phyloP scores from a whole-genome alignment of 2,113 vertebrate species.

The Copsychus sechellarum region DNA sequence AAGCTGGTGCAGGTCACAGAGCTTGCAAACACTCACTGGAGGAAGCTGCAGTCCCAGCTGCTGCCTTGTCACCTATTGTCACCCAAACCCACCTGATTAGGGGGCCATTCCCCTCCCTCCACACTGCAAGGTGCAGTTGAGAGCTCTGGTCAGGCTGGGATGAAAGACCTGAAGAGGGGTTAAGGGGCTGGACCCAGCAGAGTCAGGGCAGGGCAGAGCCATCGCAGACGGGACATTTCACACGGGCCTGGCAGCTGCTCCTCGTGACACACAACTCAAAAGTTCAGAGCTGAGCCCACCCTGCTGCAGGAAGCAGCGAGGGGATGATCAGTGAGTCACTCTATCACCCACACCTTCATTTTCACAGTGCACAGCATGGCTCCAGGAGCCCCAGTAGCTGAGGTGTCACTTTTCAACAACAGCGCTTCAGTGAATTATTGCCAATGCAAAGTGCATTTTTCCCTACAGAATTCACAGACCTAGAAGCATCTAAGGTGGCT shows the following conservation, averaged over 20 bases:
- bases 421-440: accelerated
- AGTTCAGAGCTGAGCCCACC: not conserved
- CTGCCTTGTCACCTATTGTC: not conserved
- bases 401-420: accelerated
- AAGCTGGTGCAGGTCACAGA: not conserved
- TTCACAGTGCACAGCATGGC: not conserved
- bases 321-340: slow-evolving; percentile 1
- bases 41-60: not conserved
- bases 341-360: not conserved
- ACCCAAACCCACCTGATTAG: accelerated
- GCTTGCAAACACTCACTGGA: accelerated
- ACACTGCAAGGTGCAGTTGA: accelerated
- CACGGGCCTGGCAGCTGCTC: not conserved
- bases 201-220: not conserved
- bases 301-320: not conserved
- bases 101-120: not conserved
- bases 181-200: accelerated
- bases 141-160: accelerated
- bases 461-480: not conserved
- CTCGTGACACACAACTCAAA: not conserved
- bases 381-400: not conserved
- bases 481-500: not conserved
- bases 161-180: accelerated
- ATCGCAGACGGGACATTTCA: accelerated
- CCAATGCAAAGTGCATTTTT: not conserved